Evolutionary conservation across 1,140 invertebrate genomes (phyloP), one percentile per base, ranked within the genome.

Genomic region (Chionoecetes opilio): DNA sequence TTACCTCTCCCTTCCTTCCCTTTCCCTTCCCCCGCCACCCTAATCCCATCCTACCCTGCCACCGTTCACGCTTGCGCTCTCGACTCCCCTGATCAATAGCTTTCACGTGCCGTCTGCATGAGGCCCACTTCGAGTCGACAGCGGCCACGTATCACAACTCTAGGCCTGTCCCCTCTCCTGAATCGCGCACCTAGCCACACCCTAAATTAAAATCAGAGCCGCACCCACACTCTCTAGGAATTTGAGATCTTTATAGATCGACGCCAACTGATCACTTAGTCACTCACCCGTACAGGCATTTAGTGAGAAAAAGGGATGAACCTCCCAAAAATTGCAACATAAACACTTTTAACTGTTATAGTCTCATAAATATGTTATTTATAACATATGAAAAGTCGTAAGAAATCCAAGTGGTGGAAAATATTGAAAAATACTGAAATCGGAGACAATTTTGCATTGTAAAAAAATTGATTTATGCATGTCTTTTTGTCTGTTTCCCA

Each of bases 1-100:
- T 17, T 34, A 9, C 38, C 37, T 41, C 35, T 31, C 21, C 63
- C n/a, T n/a, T 29, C 37, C 82, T 32, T 32, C 46, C 38, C 41
- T 89, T 31, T 9, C 26, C 88, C 41, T 41, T 29, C 88, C 35
- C 38, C 29, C 35, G 29, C 21, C 91, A 2, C 17, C 75, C 75
- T 82, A 26, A 21, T 82, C 63, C 53, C 35, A 21, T 21, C 34
- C 6, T 82, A 38, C 34, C 21, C 29, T 92, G 29, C 32, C 26
- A 21, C 29, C 5, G 11, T 26, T 82, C 34, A 32, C 75, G 29
- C 37, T 46, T 91, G 37, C 89, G n/a, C 46, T 34, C 35, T 31
- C 37, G 35, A n/a, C 37, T 34, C 84, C 8, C 84, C 84, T 86
- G 84, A 86, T 86, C 84, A 86, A 86, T 86, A 86, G 84, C 84